Percentiles rank a stretch among this genome's conserved stretches.
These are phyloP conservation scores for Leucophenga maculata DNA, from an alignment of 2,888 invertebrate genomes.

Conservation along the genomic window DNA sequence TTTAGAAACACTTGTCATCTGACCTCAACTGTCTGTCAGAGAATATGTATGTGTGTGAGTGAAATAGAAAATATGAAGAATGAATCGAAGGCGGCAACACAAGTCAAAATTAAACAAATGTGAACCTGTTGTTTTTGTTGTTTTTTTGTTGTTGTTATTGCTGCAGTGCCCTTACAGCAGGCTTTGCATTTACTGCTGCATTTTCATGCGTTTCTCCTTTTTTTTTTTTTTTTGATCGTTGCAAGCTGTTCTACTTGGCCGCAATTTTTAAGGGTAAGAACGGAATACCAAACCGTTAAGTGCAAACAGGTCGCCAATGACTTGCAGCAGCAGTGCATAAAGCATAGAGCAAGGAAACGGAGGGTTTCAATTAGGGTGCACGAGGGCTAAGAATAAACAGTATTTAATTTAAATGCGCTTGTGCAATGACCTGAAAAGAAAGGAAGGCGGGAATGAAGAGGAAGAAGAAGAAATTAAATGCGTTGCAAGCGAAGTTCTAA, in stretches of 20 bases:
- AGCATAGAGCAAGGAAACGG: neutral
- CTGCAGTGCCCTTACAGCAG: no score
- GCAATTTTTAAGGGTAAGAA: neutral
- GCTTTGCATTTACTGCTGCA: neutral
- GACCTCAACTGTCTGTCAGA: conserved; percentile 28
- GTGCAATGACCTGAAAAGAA: conserved; percentile 56
- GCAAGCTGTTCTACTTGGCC: conserved; percentile 35
- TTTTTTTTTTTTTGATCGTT: conserved; percentile 21
- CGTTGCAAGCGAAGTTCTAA: no score
- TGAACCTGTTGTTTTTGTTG: conserved; percentile 46
- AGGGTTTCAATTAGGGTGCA: neutral
- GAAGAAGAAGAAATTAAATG: neutral
- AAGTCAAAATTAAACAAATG: neutral
- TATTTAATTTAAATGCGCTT: conserved; percentile 31
- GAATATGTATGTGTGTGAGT: neutral
- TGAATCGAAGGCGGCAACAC: neutral
- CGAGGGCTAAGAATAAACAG: neutral
- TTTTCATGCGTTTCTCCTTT: neutral
- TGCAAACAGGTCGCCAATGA: conserved; percentile 24
- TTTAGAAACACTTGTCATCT: conserved; percentile 51
- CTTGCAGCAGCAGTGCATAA: neutral
- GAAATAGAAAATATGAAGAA: no score
- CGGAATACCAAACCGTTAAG: conserved; percentile 11
- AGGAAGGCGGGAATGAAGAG: neutral
- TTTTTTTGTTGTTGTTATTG: neutral